A percentile compares a stretch with the other conserved stretches of the same genome.
phyloP scores from a whole-genome alignment of 2,797 vertebrate species.

The Hyperoplus lanceolatus region DNA sequence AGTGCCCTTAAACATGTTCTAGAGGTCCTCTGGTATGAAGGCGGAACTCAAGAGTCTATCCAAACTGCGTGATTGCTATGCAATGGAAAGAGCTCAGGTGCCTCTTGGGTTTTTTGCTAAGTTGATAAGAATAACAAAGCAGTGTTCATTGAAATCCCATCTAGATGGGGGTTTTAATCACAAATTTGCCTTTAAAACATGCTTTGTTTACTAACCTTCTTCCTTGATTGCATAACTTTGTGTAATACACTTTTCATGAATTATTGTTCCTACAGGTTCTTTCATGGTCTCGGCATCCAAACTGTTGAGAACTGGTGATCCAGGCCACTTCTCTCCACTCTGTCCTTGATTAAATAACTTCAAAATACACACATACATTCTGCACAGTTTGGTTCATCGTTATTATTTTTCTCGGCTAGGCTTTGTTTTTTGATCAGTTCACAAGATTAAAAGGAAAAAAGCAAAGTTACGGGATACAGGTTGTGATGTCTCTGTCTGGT shows the following conservation, averaged over 20 bases:
- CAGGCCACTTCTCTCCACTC: constrained; percentile 11
- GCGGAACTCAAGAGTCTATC: constrained; percentile 14
- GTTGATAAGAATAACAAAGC: constrained; percentile 68
- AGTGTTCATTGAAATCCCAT: constrained; percentile 59
- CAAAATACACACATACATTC: background rate
- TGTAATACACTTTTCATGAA: constrained; percentile 24
- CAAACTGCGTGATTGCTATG: constrained; percentile 27
- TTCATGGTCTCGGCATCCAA: constrained; percentile 21
- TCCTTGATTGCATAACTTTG: constrained; percentile 25
- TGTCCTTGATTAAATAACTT: constrained; percentile 12
- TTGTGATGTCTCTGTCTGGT: constrained; percentile 33
- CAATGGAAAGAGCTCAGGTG: constrained; percentile 45
- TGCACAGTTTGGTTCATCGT: background rate
- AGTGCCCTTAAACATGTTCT: constrained; percentile 42
- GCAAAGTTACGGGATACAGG: constrained; percentile 20
- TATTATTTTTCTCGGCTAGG: background rate
- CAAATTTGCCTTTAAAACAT: constrained; percentile 59
- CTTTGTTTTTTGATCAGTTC: constrained; percentile 31
- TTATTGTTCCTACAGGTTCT: background rate
- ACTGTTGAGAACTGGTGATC: constrained; percentile 19
- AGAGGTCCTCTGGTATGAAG: constrained; percentile 35
- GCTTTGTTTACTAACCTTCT: constrained; percentile 40
- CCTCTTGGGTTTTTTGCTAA: constrained; percentile 49
- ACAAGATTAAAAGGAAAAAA: constrained; percentile 13
- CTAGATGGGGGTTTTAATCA: constrained; percentile 54